Evolutionary conservation across 2,797 vertebrate genomes (phyloP).

Genomic region (Lepidocolaptes lacrymiger): DNA sequence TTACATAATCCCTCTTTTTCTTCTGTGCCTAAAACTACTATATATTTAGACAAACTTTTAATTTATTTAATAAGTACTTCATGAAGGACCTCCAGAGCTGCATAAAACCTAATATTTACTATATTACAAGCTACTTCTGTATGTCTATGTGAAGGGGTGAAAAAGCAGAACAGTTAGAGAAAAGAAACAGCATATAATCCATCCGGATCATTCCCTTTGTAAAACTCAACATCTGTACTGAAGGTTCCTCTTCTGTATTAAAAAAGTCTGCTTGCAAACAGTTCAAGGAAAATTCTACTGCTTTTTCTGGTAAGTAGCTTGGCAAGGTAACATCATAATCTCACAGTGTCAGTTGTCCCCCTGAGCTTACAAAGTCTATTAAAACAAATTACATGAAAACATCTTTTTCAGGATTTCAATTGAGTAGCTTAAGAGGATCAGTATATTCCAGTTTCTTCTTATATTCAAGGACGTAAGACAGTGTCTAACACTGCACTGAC

Average conservation of each 20-base stretch:
- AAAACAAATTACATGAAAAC: slow-evolving; percentile 52
- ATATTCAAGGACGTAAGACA: background rate
- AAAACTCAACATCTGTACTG: background rate
- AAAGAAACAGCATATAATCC: background rate
- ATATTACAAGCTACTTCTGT: background rate
- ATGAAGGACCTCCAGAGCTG: background rate
- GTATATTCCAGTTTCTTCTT: background rate
- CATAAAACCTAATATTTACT: background rate
- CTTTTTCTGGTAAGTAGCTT: slow-evolving; percentile 43
- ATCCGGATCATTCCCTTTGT: background rate
- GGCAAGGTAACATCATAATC: slow-evolving; percentile 36
- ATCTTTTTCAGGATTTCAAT: slow-evolving; percentile 21
- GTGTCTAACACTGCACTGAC: background rate
- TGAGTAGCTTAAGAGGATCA: slow-evolving; percentile 32
- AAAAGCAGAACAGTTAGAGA: background rate
- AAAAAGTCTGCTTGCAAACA: background rate
- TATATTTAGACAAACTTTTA: background rate
- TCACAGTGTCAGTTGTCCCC: background rate
- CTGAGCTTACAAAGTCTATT: slow-evolving; percentile 42
- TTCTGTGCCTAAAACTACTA: background rate
- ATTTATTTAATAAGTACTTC: background rate
- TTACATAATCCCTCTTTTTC: background rate
- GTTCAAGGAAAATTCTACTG: background rate
- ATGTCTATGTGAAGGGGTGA: background rate
- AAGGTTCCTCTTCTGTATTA: background rate